Evolutionary conservation across 2,888 invertebrate genomes (phyloP).

Genomic region (Macaria liturata): DNA sequence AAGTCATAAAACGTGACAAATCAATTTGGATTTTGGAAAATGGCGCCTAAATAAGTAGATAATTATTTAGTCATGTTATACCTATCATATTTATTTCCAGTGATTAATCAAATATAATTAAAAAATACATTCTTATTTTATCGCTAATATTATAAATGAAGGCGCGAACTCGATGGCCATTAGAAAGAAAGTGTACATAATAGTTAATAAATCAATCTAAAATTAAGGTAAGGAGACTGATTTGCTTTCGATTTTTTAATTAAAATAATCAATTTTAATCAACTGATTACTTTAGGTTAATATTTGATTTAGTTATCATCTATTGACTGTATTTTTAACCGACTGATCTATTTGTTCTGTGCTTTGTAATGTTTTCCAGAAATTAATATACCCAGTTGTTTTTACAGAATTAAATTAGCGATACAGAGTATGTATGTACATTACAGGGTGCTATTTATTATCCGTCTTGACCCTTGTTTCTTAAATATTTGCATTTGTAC

Average conservation of each 20-base stretch:
- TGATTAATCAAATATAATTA: not conserved
- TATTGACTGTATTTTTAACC: constrained; percentile 55
- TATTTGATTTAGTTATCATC: constrained; percentile 21
- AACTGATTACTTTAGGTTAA: constrained; percentile 35
- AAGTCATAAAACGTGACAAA: too few species aligned
- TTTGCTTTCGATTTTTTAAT: constrained; percentile 64
- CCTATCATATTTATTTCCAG: constrained; percentile 2
- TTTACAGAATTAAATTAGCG: too few species aligned
- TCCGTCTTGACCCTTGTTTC: too few species aligned
- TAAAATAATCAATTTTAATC: constrained; percentile 45
- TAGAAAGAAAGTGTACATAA: constrained; percentile 62
- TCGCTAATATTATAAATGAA: not conserved
- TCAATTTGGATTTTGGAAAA: too few species aligned
- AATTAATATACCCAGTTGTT: too few species aligned
- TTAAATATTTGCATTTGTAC: too few species aligned
- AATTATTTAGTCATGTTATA: not conserved
- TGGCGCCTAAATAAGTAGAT: too few species aligned
- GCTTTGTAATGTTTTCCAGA: not conserved
- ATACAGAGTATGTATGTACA: too few species aligned
- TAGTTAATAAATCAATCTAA: constrained; percentile 51
- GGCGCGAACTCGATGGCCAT: constrained; percentile 43
- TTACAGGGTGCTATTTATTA: too few species aligned
- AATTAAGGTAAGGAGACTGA: constrained; percentile 78
- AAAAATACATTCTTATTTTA: constrained; percentile 10
- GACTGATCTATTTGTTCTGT: constrained; percentile 49